A percentile compares a stretch with the other conserved stretches of the same genome.
Conservation (phyloP, 2,888 invertebrate species). For the Pammene aurita region DNA sequence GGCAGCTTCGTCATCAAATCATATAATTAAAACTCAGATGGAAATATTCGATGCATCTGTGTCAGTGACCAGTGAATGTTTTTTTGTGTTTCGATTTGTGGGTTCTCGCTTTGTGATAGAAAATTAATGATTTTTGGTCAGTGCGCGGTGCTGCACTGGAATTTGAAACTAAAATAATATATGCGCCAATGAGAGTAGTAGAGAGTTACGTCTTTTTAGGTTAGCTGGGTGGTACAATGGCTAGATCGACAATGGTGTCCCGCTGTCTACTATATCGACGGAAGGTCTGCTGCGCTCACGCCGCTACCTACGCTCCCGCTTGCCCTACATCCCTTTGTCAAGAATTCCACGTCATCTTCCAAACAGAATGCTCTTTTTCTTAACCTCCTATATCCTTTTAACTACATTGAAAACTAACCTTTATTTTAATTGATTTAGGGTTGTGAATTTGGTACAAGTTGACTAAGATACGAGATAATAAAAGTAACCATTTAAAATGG, state of each 20-base stretch:
- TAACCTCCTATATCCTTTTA: constrained; percentile 4
- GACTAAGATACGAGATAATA: not conserved
- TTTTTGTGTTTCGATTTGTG: constrained; percentile 80
- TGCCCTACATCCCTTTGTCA: constrained; percentile 69
- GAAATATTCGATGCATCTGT: constrained; percentile 63
- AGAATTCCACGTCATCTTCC: constrained; percentile 71
- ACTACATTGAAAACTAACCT: not conserved
- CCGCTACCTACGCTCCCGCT: constrained; percentile 75
- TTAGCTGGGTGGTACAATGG: constrained; percentile 72
- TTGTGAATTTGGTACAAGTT: not conserved
- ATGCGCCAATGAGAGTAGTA: not conserved
- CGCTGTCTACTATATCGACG: constrained; percentile 81
- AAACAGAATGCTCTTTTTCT: constrained; percentile 20
- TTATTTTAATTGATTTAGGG: not conserved
- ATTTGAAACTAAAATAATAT: not conserved
- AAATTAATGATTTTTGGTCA: constrained; percentile 83
- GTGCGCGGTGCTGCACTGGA: constrained; percentile 50
- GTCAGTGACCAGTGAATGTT: constrained; percentile 78
- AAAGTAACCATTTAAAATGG: constrained; percentile 54
- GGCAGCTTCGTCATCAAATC: constrained; percentile 48
- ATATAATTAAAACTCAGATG: constrained; percentile 74
- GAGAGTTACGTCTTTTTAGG: constrained; percentile 49
- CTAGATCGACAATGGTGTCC: constrained; percentile 78
- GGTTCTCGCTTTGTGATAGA: constrained; percentile 81
- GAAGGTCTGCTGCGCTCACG: constrained; percentile 58